A percentile compares a stretch with the other conserved stretches of the same genome.
phyloP scores from a whole-genome alignment of 2,888 invertebrate genomes.

The Metalampra italica region DNA sequence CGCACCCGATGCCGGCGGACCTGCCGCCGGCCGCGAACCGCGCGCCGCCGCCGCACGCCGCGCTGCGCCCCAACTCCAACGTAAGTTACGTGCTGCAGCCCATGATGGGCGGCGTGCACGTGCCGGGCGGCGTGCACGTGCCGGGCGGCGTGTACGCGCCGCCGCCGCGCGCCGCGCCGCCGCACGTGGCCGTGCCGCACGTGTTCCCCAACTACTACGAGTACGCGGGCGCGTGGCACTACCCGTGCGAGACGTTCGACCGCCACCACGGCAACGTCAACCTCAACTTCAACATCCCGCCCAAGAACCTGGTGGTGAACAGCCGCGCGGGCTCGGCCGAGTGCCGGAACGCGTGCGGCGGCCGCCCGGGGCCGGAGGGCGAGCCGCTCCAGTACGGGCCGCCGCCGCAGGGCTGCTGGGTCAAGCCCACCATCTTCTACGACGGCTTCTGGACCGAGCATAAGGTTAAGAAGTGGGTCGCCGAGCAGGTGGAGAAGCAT shows the following conservation, averaged over 20 bases:
- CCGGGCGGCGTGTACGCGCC: conserved; percentile 23
- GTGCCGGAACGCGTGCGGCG: conserved; percentile 43
- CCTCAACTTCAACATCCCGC: conserved; percentile 63
- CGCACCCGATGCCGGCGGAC: conserved; percentile 36
- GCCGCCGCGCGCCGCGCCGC: conserved; percentile 19
- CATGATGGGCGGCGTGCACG: conserved; percentile 32
- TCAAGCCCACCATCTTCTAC: conserved; percentile 72
- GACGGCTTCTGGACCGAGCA: conserved; percentile 77
- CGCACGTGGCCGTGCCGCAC: conserved; percentile 33
- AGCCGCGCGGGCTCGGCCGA: conserved; percentile 43
- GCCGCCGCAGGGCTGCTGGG: conserved; percentile 61
- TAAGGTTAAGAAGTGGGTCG: conserved; percentile 74
- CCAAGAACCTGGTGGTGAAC: conserved; percentile 62
- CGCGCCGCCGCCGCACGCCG: conserved; percentile 18
- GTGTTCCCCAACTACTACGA: conserved; percentile 61
- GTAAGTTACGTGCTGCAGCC: conserved; percentile 49
- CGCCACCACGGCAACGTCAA: conserved; percentile 58
- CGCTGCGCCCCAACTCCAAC: conserved; percentile 27
- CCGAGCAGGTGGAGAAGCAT: conserved; percentile 71
- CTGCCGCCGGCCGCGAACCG: not conserved
- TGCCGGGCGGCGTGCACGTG: conserved; percentile 25
- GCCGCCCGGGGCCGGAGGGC: conserved; percentile 26
- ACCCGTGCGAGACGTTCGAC: conserved; percentile 60
- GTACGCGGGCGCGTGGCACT: conserved; percentile 65
- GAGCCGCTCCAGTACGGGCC: conserved; percentile 41